Percentiles rank a stretch among this genome's conserved stretches.
These are phyloP conservation scores for Limosa lapponica DNA, from an alignment of 2,797 vertebrate species.

Conservation along the genomic window DNA sequence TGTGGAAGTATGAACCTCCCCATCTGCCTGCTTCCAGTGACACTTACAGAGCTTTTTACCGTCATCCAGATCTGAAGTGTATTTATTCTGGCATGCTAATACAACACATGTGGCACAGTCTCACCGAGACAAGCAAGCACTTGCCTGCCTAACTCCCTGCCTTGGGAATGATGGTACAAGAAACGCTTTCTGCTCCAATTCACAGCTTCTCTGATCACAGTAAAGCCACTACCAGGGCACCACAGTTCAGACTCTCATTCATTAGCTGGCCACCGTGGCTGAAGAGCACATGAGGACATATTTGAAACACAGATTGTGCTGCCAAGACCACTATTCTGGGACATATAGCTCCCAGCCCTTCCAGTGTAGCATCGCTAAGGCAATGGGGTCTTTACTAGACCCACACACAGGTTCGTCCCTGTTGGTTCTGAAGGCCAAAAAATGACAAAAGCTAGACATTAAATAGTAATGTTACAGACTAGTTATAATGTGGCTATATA, in stretches of 20 bases:
- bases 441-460: background rate
- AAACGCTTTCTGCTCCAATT: slow-evolving; percentile 29
- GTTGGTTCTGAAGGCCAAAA: background rate
- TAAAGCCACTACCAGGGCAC: background rate
- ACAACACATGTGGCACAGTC: background rate
- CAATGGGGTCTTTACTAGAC: background rate
- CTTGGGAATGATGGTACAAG: slow-evolving; percentile 10
- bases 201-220: background rate
- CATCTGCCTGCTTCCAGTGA: background rate
- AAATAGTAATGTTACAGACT: background rate
- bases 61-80: background rate
- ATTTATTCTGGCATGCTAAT: slow-evolving; percentile 15
- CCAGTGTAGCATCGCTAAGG: background rate
- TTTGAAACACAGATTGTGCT: background rate
- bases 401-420: background rate
- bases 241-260: background rate
- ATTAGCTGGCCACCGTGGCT: background rate
- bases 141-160: background rate
- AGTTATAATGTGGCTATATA: background rate
- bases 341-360: background rate
- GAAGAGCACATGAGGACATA: background rate
- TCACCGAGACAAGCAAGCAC: background rate
- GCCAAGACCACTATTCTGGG: background rate
- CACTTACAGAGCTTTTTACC: background rate
- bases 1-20: background rate